These are phyloP conservation scores for Amblyornis subalaris DNA, from an alignment of 2,113 vertebrate genomes.

Conservation along the genomic window DNA sequence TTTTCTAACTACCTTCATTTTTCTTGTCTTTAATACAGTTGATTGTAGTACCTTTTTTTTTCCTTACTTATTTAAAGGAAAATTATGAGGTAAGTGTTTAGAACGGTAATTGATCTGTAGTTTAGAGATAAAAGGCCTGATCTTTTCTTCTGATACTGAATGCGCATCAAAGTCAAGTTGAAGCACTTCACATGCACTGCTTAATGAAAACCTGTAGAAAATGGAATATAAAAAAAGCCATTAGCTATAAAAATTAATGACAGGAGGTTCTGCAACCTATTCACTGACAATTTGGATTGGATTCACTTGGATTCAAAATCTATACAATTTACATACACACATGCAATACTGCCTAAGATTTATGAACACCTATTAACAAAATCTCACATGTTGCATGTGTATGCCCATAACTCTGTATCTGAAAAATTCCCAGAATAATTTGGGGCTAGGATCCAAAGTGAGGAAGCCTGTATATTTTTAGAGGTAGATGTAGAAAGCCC, in stretches of 20 bases:
- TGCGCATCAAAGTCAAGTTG: conserved; percentile 61
- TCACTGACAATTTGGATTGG: conserved; percentile 19
- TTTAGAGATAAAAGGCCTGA: conserved; percentile 59
- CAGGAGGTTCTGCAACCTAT: conserved; percentile 3
- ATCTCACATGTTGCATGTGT: not conserved
- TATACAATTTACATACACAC: not conserved
- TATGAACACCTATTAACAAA: not conserved
- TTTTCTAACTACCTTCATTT: not conserved
- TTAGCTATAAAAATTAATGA: conserved; percentile 61
- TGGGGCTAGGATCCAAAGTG: not conserved
- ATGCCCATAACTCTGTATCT: not conserved
- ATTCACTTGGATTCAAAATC: conserved; percentile 2
- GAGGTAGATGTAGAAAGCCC: not conserved
- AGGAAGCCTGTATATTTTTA: not conserved
- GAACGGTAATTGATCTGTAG: conserved; percentile 62
- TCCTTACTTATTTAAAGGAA: conserved; percentile 30
- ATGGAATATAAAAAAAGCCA: conserved; percentile 58
- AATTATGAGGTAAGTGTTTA: conserved; percentile 49
- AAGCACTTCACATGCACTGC: conserved; percentile 38
- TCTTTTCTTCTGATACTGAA: conserved; percentile 49
- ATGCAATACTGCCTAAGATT: not conserved
- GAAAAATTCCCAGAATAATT: not conserved
- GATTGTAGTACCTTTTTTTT: not conserved
- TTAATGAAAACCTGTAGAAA: conserved; percentile 61
- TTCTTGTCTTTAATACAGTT: conserved; percentile 9